phyloP scores from a whole-genome alignment of 2,888 invertebrate genomes.

The Euplexia lucipara region DNA sequence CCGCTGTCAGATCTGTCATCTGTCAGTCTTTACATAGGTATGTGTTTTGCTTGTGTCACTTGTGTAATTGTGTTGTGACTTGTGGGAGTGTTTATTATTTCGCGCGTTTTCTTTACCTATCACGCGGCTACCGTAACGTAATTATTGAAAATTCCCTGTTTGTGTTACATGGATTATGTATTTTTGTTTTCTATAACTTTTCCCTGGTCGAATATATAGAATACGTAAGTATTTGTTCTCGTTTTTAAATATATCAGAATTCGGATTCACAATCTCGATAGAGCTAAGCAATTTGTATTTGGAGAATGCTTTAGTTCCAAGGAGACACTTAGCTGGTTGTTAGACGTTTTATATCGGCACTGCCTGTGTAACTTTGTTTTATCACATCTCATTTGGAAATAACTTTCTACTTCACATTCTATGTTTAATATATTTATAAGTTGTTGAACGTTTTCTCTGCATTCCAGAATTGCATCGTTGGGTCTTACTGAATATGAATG shows the following conservation, averaged over 20 bases:
- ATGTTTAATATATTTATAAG: not conserved
- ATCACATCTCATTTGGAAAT: not conserved
- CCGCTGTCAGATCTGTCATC: too few species aligned
- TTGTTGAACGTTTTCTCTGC: conserved; percentile 1
- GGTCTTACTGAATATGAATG: conserved; percentile 67
- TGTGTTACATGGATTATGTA: not conserved
- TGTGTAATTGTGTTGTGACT: not conserved
- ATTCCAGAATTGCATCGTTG: conserved; percentile 30
- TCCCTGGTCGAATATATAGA: not conserved
- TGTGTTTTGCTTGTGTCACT: not conserved
- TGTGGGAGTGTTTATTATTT: conserved; percentile 32
- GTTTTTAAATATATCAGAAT: not conserved
- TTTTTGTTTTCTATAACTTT: not conserved
- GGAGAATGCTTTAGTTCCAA: conserved; percentile 12
- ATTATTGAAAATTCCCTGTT: not conserved
- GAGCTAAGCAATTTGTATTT: not conserved
- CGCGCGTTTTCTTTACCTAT: conserved; percentile 39
- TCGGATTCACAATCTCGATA: not conserved
- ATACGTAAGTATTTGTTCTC: conserved; percentile 30
- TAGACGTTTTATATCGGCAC: not conserved
- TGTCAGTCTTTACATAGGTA: too few species aligned
- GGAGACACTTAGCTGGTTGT: conserved; percentile 15
- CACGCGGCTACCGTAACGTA: conserved; percentile 9
- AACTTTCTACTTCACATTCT: not conserved
- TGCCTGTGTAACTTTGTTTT: not conserved